A percentile compares a stretch with the other conserved stretches of the same genome.
Evolutionary conservation across 2,888 invertebrate species (phyloP).

Genomic region (Myopa tessellatipennis): DNA sequence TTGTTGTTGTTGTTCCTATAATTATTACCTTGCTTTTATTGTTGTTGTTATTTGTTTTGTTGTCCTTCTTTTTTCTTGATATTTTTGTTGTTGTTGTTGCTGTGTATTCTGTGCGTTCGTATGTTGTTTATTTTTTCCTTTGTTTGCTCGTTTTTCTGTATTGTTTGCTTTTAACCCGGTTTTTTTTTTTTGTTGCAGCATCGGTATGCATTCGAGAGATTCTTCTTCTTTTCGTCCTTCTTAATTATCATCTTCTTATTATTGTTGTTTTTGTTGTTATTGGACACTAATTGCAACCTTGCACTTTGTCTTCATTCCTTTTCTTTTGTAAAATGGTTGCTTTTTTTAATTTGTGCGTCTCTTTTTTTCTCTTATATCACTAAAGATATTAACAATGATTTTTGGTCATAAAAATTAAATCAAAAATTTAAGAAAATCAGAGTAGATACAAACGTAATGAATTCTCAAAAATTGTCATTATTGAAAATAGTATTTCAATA

Average conservation of each 20-base stretch:
- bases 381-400: slow-evolving; percentile 19
- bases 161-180: not conserved
- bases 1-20: not conserved
- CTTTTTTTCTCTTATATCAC: slow-evolving; percentile 13
- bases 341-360: slow-evolving; percentile 7
- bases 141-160: not conserved
- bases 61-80: no score
- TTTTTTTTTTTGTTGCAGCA: not conserved
- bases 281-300: slow-evolving; percentile 14
- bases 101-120: not conserved
- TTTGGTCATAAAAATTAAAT: no score
- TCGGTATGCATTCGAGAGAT: not conserved
- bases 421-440: not conserved
- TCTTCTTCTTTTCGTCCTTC: not conserved
- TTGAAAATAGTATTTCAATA: no score
- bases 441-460: no score
- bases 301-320: not conserved
- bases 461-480: no score
- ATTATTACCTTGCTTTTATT: not conserved
- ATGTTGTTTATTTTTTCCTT: not conserved
- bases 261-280: not conserved
- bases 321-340: not conserved
- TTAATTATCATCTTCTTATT: not conserved
- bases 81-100: not conserved
- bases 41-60: not conserved